These are phyloP conservation scores for Uromys caudimaculatus DNA, from an alignment of 2,797 vertebrate species.

Conservation along the genomic window DNA sequence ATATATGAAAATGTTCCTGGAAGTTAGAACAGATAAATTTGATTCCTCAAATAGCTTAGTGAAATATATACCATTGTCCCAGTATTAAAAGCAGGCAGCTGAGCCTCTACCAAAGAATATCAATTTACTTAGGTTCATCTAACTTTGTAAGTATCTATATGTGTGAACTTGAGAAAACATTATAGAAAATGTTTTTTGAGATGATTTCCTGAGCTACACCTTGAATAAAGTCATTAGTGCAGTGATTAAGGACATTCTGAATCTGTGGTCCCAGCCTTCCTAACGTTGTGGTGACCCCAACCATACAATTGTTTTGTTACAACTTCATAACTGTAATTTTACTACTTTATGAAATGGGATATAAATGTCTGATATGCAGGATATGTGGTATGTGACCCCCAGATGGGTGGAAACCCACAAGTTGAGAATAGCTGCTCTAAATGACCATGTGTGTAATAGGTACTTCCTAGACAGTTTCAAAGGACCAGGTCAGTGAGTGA, in stretches of 20 bases:
- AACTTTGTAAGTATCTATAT: not conserved
- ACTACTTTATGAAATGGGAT: not conserved
- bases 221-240: not conserved
- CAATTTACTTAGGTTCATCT: not conserved
- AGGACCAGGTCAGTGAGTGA: not conserved
- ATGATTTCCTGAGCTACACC: not conserved
- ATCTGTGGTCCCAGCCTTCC: not conserved
- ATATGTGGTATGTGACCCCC: not conserved
- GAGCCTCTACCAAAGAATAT: not conserved
- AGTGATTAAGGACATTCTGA: not conserved
- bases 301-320: not conserved
- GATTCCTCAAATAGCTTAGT: not conserved
- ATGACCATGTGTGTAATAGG: not conserved
- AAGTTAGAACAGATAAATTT: not conserved
- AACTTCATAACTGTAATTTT: not conserved
- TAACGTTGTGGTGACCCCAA: too few species aligned
- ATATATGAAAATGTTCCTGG: conserved; percentile 3
- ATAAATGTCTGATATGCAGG: not conserved
- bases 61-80: not conserved
- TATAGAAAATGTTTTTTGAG: not conserved
- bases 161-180: not conserved
- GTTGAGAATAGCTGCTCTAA: too few species aligned
- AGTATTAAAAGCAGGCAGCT: not conserved
- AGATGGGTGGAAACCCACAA: not conserved
- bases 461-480: not conserved